Base-by-base conservation (phyloP, 2,888 invertebrate genomes). In the Elaeidobius kamerunicus region DNA sequence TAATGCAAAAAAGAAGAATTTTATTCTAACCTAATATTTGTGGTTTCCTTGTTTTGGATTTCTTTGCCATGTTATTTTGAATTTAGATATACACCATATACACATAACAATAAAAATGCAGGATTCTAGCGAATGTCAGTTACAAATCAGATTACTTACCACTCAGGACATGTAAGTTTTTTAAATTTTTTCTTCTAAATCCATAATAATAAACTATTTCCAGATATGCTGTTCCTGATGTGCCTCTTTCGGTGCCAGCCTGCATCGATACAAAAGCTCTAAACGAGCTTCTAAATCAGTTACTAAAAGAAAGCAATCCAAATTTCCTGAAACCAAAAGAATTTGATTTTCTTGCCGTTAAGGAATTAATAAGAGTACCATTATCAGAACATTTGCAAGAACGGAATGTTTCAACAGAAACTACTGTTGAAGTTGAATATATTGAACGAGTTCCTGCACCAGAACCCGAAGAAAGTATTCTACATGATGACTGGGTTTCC, bases 401-500 rank as follows among this genome's bases (percentile, higher is more conserved):
- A 54, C 86, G 85, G 63, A 81, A 81, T 30, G 76, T 87, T 7
- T 89, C 90, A 1, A 84, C 85, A 41, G 97, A 98, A 77, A 82
- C 83, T 46, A 86, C 91, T 7, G 76, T 97, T 60, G 87, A 91
- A 60, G 80, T 98, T 43, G 97, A 98, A 73, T 98, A 97, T 74
- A 76, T 97, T 16, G 89, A 92, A 69, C 83, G 89, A 62, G 86
- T 88, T 62, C 91, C 95, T 9, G 87, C 96, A 0, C 98, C 98
- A 0, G 83, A 90, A 65, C 96, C 97, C 0, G 85, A 92, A 68
- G 90, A 95, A 70, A 91, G 92, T 69, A 76, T 98, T 59, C 80
- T 91, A 70, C 96, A 97, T 66, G 94, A 97, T 73, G 98, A 99
- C 70, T 99, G 98, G 98, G 93, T 98, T n/a, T 88, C 93, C 15